Evolutionary conservation across 2,888 invertebrate species (phyloP).

Genomic region (Campoplex capitator): DNA sequence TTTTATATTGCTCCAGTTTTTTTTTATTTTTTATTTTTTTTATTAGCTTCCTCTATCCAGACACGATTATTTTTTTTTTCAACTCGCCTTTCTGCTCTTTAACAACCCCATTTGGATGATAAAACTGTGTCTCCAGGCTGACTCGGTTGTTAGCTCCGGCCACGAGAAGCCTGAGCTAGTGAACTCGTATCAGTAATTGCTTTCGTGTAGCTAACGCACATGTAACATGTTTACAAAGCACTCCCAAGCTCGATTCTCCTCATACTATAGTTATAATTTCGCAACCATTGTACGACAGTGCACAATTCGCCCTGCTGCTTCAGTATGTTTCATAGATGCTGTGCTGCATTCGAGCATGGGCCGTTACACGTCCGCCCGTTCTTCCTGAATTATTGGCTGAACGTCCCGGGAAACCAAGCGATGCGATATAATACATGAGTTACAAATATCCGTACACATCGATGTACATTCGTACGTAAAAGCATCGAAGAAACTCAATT

Average conservation of each 20-base stretch:
- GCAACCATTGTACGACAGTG: constrained; percentile 5
- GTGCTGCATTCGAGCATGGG: constrained; percentile 51
- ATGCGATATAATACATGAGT: not conserved
- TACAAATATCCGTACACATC: not conserved
- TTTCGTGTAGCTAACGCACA: constrained; percentile 63
- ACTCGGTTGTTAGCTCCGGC: constrained; percentile 18
- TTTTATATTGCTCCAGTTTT: no score
- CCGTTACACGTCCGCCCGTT: constrained; percentile 61
- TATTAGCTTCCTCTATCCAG: not conserved
- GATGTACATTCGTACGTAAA: not conserved
- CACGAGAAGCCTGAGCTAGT: constrained; percentile 13
- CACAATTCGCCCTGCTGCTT: constrained; percentile 20
- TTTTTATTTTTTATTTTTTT: no score
- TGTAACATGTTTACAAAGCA: constrained; percentile 67
- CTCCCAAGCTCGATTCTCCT: constrained; percentile 47
- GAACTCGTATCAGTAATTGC: constrained; percentile 65
- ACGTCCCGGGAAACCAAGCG: constrained; percentile 48
- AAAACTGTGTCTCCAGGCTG: constrained; percentile 35
- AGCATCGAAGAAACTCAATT: not conserved
- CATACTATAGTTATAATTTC: constrained; percentile 29
- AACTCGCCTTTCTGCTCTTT: not conserved
- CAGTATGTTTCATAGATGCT: constrained; percentile 61
- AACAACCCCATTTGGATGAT: not conserved
- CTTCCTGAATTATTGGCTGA: constrained; percentile 65
- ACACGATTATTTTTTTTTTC: not conserved